These are phyloP conservation scores for Mormyrops boulengeri DNA, from an alignment of 2,797 vertebrate genomes.

Conservation along the genomic window DNA sequence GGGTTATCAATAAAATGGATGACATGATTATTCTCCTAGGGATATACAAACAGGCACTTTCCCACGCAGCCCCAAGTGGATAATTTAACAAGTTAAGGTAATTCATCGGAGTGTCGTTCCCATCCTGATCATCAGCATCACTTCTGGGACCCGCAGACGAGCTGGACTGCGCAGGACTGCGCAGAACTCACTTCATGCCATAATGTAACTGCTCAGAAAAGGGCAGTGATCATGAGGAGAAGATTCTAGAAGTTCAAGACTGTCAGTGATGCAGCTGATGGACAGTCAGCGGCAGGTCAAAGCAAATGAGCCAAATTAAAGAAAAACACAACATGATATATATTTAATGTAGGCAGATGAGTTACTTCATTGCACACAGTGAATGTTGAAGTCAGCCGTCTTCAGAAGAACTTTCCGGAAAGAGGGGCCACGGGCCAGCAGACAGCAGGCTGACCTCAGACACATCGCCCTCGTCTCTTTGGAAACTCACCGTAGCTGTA, in stretches of 20 bases:
- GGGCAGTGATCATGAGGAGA: background rate
- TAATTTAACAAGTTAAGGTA: background rate
- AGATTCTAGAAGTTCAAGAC: background rate
- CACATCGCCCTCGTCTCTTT: background rate
- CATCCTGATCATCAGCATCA: background rate
- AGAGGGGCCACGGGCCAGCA: background rate
- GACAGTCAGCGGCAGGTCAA: background rate
- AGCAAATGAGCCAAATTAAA: background rate
- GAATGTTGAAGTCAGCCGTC: background rate
- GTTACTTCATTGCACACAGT: background rate
- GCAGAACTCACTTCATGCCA: background rate
- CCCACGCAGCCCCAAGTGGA: background rate
- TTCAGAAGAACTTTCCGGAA: background rate
- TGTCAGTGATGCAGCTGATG: background rate
- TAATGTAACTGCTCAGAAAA: background rate
- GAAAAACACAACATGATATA: background rate
- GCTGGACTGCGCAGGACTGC: background rate
- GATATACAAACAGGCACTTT: background rate
- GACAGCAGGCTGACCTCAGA: background rate
- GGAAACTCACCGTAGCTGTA: background rate
- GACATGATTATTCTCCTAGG: background rate
- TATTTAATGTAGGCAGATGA: background rate
- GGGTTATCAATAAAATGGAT: background rate
- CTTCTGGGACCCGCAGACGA: background rate
- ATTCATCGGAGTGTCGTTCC: background rate